Evolutionary conservation across 2,113 vertebrate species (phyloP), one percentile per base, ranked within the genome.

Genomic region (Sclerurus mexicanus): DNA sequence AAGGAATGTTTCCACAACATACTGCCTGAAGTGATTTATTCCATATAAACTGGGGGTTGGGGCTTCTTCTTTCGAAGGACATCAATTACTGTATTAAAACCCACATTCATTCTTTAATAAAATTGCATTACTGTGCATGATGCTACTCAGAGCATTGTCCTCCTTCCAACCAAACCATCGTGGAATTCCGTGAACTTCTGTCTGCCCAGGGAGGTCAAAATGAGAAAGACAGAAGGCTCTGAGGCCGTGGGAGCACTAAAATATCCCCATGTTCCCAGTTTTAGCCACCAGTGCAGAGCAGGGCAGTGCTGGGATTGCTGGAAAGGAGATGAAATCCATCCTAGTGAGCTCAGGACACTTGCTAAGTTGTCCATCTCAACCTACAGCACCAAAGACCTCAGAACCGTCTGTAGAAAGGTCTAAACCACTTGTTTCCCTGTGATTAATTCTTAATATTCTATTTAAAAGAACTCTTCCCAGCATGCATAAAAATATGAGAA

Each of bases 61-160:
- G 44, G 23, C 27, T 90, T 33, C 40, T 21, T 44, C 44, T 73
- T 82, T 31, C 49, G 40, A 33, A 68, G 44, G 22, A 55, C 49
- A 52, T 82, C 59, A 79, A 82, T 56, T 50, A 47, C 6, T 11
- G 49, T 56, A 10, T 10, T 62, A 40, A n/a, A 79, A 92, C 86
- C 84, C 37, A 39, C 21, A 39, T 40, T 15, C 11, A 37, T 31
- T 24, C 53, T 64, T 39, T 39, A 2, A 76, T 16, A 0, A 5
- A 9, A 15, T 6, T 7, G 1, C 35, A 14, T 3, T 40, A 1
- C 12, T 16, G 16, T 37, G 7, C 46, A 46, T 19, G 44, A 18
- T 72, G 5, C 56, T 67, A 46, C 28, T 73, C 31, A 40, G 42
- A 75, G 25, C 21, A 13, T 49, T 18, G 9, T 33, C 9, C 22